Percentiles rank a stretch among this genome's conserved stretches.
Conservation (phyloP, 1,140 invertebrate species). For the Dysdera silvatica region DNA sequence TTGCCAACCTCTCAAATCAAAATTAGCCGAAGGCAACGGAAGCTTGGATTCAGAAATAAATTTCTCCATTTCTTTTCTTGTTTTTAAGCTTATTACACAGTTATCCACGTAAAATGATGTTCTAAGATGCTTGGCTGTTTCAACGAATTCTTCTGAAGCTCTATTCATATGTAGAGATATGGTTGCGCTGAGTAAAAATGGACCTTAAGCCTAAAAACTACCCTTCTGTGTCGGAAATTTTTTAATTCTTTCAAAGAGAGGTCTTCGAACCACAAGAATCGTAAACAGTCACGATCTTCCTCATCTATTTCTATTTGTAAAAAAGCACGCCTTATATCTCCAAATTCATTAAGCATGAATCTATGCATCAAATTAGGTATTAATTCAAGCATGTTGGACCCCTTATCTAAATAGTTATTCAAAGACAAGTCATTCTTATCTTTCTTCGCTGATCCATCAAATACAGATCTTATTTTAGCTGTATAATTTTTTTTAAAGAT, state of each 20-base stretch:
- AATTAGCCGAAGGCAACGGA: neutral
- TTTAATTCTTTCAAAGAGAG: neutral
- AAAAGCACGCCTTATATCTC: slow-evolving; percentile 9
- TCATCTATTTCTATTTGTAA: neutral
- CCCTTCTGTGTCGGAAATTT: neutral
- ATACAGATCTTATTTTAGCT: slow-evolving; percentile 1
- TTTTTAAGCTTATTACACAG: slow-evolving; percentile 2
- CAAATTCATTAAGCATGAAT: neutral
- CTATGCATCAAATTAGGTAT: slow-evolving; percentile 4
- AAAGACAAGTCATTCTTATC: neutral
- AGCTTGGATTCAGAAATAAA: slow-evolving; percentile 3
- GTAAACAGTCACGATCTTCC: slow-evolving; percentile 8
- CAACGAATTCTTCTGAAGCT: neutral
- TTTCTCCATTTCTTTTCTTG: neutral
- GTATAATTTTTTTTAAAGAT: slow-evolving; percentile 5
- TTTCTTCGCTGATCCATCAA: neutral
- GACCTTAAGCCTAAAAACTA: slow-evolving; percentile 13
- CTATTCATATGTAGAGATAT: neutral
- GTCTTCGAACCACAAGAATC: slow-evolving; percentile 1
- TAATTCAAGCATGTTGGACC: slow-evolving; percentile 9
- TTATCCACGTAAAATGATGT: slow-evolving; percentile 16
- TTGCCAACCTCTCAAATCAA: slow-evolving; percentile 7
- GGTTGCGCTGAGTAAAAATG: slow-evolving; percentile 3
- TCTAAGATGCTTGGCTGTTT: neutral
- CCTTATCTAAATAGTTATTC: slow-evolving; percentile 8